Conservation (phyloP, 1,140 invertebrate species). For the Daktulosphaira vitifoliae region DNA sequence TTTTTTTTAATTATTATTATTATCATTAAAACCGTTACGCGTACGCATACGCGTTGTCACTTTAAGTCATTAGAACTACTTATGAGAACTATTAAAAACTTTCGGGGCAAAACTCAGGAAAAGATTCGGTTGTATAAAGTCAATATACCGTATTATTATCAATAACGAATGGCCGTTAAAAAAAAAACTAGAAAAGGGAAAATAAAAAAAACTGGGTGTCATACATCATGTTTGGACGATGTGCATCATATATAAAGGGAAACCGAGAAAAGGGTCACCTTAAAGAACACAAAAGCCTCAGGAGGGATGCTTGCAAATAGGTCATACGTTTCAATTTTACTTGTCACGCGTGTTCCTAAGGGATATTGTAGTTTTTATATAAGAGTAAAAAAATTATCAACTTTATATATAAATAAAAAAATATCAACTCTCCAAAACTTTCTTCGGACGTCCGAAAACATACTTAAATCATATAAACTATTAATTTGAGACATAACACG, state of each 20-base stretch:
- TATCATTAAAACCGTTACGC: too few species aligned
- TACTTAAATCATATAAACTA: too few species aligned
- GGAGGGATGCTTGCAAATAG: constrained; percentile 25
- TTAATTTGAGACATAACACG: too few species aligned
- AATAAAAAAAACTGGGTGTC: constrained; percentile 13
- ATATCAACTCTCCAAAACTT: background rate
- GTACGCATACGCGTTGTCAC: too few species aligned
- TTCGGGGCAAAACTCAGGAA: too few species aligned
- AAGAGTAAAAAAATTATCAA: constrained; percentile 30
- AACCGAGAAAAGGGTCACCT: constrained; percentile 7
- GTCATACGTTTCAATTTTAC: constrained; percentile 32
- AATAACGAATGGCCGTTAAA: constrained; percentile 9
- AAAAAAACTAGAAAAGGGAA: background rate
- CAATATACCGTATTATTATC: too few species aligned
- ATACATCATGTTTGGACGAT: constrained; percentile 31
- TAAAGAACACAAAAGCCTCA: background rate
- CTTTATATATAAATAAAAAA: constrained; percentile 24
- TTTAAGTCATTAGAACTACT: too few species aligned
- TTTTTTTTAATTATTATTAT: too few species aligned
- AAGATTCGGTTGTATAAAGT: too few species aligned
- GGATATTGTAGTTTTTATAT: constrained; percentile 1
- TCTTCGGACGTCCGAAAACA: too few species aligned
- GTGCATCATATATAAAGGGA: constrained; percentile 2
- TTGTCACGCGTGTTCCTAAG: constrained; percentile 4
- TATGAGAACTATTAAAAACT: too few species aligned